These are phyloP conservation scores for Parauchenoglanis ngamensis DNA, from an alignment of 2,797 vertebrate species.

Conservation along the genomic window DNA sequence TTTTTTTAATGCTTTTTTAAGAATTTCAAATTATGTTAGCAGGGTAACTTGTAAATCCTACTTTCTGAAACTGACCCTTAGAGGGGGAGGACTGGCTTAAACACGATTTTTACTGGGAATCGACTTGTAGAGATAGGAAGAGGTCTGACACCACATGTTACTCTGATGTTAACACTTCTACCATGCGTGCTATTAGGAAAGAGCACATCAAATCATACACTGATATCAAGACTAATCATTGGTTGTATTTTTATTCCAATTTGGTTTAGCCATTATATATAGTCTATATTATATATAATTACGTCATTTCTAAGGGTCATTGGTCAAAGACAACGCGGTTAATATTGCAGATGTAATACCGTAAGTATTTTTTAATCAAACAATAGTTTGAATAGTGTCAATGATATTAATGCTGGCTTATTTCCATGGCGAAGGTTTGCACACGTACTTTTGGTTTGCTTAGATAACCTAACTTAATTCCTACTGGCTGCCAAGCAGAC, in stretches of 20 bases:
- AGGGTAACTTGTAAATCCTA: neutral
- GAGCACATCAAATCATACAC: neutral
- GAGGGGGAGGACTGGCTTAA: neutral
- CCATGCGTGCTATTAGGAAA: neutral
- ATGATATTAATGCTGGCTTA: neutral
- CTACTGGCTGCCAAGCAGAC: conserved; percentile 51
- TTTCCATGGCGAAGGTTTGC: conserved; percentile 9
- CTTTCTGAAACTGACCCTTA: neutral
- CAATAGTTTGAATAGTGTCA: neutral
- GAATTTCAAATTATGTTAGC: neutral
- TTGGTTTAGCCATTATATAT: neutral
- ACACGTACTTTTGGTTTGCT: conserved; percentile 37
- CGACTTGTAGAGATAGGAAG: neutral
- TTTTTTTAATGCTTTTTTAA: neutral
- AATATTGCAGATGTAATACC: neutral
- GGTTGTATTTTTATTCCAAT: neutral
- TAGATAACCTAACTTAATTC: conserved; percentile 54
- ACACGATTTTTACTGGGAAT: neutral
- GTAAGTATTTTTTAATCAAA: neutral
- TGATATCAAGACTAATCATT: neutral
- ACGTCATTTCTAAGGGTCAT: neutral
- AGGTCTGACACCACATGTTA: neutral
- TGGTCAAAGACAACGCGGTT: neutral
- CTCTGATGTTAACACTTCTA: neutral
- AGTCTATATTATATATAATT: no score